These are phyloP conservation scores for Carassius carassius DNA, from an alignment of 2,113 vertebrate species.

Conservation along the genomic window DNA sequence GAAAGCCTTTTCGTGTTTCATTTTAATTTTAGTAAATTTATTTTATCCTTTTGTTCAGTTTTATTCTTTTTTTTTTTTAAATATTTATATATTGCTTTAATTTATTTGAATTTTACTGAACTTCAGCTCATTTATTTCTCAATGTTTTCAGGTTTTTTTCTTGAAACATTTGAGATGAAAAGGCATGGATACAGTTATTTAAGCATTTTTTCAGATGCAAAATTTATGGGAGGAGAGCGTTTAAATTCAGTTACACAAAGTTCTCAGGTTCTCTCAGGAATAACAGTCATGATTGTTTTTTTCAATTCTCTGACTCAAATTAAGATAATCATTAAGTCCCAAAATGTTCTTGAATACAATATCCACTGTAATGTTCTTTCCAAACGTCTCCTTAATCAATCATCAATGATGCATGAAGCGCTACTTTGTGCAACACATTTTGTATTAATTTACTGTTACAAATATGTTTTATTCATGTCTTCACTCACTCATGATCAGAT, in stretches of 20 bases:
- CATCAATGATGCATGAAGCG: constrained; percentile 1
- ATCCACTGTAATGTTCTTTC: not conserved
- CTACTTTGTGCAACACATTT: constrained; percentile 8
- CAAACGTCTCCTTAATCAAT: not conserved
- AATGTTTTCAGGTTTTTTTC: not conserved
- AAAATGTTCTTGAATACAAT: constrained; percentile 12
- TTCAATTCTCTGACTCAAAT: not conserved
- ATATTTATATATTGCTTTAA: not conserved
- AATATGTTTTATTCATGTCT: constrained; percentile 11
- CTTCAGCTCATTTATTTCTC: too few relatives aligned
- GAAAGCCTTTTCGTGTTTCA: not conserved
- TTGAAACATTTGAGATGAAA: not conserved
- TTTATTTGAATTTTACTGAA: not conserved
- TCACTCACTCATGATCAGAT: constrained; percentile 1
- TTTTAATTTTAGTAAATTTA: not conserved
- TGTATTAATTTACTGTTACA: constrained; percentile 10
- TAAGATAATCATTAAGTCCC: not conserved
- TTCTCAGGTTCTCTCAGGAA: not conserved
- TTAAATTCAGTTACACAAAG: not conserved
- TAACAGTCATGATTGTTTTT: not conserved
- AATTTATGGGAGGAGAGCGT: too few relatives aligned
- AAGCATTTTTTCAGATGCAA: too few relatives aligned
- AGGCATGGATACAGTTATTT: too few relatives aligned
- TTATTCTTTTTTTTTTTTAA: not conserved
- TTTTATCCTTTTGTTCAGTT: not conserved